These are phyloP conservation scores for Amblyjoppa fuscipennis DNA, from an alignment of 2,888 invertebrate genomes.

Conservation along the genomic window DNA sequence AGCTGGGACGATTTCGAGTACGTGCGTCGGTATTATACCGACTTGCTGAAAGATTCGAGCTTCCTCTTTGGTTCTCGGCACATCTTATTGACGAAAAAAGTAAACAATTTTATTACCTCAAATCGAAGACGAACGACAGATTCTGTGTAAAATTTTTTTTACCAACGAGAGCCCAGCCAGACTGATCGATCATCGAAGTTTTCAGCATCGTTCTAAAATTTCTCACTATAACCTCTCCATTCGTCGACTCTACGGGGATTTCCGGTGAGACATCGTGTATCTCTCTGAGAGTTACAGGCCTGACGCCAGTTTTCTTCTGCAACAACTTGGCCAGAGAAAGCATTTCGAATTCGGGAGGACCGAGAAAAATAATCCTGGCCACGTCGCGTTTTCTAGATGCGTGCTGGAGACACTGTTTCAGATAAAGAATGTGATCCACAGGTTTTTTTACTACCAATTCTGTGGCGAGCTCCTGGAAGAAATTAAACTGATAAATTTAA, in stretches of 20 bases:
- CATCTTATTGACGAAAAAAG: slow-evolving; percentile 78
- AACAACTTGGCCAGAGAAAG: slow-evolving; percentile 72
- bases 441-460: slow-evolving; percentile 88
- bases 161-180: slow-evolving; percentile 84
- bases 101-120: background rate
- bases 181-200: slow-evolving; percentile 75
- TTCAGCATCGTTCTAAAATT: slow-evolving; percentile 80
- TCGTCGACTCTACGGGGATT: slow-evolving; percentile 59
- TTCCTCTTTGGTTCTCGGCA: slow-evolving; percentile 85
- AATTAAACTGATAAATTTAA: background rate
- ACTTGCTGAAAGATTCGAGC: slow-evolving; percentile 84
- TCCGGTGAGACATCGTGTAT: slow-evolving; percentile 37
- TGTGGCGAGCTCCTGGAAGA: slow-evolving; percentile 87
- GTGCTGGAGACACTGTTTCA: slow-evolving; percentile 87
- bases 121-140: background rate
- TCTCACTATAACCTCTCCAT: slow-evolving; percentile 77
- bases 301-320: slow-evolving; percentile 69
- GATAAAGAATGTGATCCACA: slow-evolving; percentile 88
- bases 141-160: slow-evolving; percentile 61
- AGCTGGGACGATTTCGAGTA: slow-evolving; percentile 84
- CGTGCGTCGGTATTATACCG: slow-evolving; percentile 86
- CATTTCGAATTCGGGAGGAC: slow-evolving; percentile 85
- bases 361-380: slow-evolving; percentile 87
- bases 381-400: slow-evolving; percentile 86
- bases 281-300: slow-evolving; percentile 67